Evolutionary conservation across 2,797 vertebrate genomes (phyloP).

Genomic region (Lindbergichthys nudifrons): DNA sequence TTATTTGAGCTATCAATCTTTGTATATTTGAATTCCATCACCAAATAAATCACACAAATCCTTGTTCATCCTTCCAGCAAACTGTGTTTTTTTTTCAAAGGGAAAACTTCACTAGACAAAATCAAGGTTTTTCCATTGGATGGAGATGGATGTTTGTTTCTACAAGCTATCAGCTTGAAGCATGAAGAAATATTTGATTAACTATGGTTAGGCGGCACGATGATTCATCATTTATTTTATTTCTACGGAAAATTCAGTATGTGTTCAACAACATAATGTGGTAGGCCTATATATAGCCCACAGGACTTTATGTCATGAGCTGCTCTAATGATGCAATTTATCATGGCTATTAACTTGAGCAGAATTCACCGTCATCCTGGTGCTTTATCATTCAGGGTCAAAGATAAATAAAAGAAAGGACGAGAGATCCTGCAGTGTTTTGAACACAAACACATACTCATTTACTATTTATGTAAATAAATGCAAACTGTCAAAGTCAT

Average conservation of each 20-base stretch:
- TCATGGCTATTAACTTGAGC: neutral
- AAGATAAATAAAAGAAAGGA: neutral
- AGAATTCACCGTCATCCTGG: neutral
- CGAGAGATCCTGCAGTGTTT: neutral
- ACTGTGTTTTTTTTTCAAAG: too few species aligned
- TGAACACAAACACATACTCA: neutral
- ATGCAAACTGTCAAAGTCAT: neutral
- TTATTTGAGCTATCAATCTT: constrained; percentile 11
- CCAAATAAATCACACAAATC: neutral
- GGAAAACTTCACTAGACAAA: neutral
- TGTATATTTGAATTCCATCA: neutral
- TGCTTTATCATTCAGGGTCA: neutral
- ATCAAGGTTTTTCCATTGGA: neutral
- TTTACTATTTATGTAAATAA: neutral
- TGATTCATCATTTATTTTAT: neutral
- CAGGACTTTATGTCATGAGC: too few species aligned
- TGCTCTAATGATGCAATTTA: neutral
- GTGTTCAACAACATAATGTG: neutral
- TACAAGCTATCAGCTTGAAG: too few species aligned
- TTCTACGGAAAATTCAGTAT: neutral
- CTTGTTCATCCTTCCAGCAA: neutral
- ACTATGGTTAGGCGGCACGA: neutral
- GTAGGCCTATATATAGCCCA: neutral
- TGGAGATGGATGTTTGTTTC: neutral
- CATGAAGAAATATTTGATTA: too few species aligned